Evolutionary conservation across 2,888 invertebrate species (phyloP).

Genomic region (Orthosia cruda): DNA sequence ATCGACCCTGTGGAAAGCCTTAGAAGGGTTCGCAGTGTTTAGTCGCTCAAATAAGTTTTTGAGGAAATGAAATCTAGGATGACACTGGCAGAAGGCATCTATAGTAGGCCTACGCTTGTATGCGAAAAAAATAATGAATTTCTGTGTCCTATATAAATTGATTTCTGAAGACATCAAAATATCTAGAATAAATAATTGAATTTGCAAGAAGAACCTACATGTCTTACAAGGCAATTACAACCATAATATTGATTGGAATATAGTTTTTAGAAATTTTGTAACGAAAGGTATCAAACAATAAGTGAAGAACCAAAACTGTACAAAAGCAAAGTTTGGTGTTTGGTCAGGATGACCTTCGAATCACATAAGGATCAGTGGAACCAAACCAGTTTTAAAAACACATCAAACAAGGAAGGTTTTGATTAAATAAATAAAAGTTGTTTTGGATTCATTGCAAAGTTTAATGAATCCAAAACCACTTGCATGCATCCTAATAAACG

Average conservation of each 20-base stretch:
- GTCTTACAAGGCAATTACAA: neutral
- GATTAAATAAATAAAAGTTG: constrained; percentile 39
- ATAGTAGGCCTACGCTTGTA: neutral
- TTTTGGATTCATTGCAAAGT: constrained; percentile 5
- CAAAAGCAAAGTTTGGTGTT: neutral
- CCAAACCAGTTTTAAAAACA: constrained; percentile 29
- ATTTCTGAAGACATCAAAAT: neutral
- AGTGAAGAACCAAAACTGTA: neutral
- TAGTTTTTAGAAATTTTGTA: neutral
- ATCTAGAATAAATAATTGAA: neutral
- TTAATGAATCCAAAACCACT: neutral
- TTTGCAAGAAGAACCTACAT: neutral
- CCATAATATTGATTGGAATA: neutral
- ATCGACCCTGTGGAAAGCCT: constrained; percentile 5
- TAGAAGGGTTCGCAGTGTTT: neutral
- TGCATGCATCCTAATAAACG: neutral
- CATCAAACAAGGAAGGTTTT: constrained; percentile 29
- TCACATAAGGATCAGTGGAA: constrained; percentile 17
- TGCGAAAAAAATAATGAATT: neutral
- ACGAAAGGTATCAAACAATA: constrained; percentile 4
- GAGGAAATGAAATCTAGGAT: neutral
- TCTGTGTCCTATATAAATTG: neutral
- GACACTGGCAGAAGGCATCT: neutral
- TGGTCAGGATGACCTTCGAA: constrained; percentile 9
- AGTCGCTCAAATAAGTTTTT: neutral